Percentiles rank a stretch among this genome's conserved stretches.
Evolutionary conservation across 2,797 vertebrate species (phyloP).

Genomic region (Notamacropus eugenii): DNA sequence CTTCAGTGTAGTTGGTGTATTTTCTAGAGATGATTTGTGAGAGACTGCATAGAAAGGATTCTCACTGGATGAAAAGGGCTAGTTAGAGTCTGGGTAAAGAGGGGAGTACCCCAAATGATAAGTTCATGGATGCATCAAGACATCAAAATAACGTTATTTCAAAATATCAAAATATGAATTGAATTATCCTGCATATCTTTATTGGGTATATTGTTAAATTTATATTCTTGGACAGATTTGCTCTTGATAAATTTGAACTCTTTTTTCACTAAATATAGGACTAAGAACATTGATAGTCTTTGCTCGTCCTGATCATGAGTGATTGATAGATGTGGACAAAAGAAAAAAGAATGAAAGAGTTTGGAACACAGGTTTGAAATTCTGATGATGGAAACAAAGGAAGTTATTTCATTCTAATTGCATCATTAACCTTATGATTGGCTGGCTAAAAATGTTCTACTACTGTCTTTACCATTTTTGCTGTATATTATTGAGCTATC

Average conservation of each 20-base stretch:
- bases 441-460: background rate
- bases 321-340: background rate
- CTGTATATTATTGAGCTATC: background rate
- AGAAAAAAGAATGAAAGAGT: background rate
- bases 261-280: background rate
- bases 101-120: background rate
- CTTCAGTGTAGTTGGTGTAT: background rate
- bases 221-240: background rate
- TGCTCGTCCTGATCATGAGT: background rate
- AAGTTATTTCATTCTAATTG: background rate
- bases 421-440: background rate
- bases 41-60: background rate
- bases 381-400: background rate
- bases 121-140: background rate
- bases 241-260: background rate
- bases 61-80: background rate
- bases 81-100: background rate
- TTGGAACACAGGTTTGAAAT: background rate
- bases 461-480: background rate
- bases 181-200: background rate
- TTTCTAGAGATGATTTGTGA: background rate
- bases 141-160: background rate
- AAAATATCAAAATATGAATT: background rate
- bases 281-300: background rate
- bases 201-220: background rate